Base-by-base conservation (phyloP, 2,797 vertebrate genomes). In the Anguilla megastoma region DNA sequence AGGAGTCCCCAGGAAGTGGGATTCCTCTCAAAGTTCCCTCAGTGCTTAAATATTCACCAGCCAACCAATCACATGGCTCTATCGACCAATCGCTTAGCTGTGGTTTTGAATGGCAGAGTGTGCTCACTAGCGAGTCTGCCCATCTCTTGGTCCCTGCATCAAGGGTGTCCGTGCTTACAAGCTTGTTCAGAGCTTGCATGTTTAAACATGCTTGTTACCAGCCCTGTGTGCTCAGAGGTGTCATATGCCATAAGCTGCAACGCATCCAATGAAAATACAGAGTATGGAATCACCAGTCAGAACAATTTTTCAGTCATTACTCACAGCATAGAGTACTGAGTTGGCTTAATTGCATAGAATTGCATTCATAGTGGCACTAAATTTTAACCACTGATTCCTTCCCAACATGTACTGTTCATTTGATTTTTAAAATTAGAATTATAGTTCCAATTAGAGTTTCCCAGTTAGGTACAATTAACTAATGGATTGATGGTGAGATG, bases 401-500 rank as follows among this genome's bases (percentile, higher is more conserved):
- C 3, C 27, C 71, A 48, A 76, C 50, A 79, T 86, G 86, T 58
- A 86, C 86, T 74, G 48, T 74, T 86, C 0, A n/a, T n/a, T 9
- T 27, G 27, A 69, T 45, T 8, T 30, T 69, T 69, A 69, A 69
- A 27, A n/a, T 69, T 27, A 27, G n/a, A 69, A 69, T 69, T 4
- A 8, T 9, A 9, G 63, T 27, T 69, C 63, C 24, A 9, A 27
- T 69, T 6, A 80, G 27, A 69, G 9, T 50, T 87, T 33, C 41
- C 54, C 41, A 84, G 45, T 24, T 87, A 16, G 36, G 1, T 30
- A 33, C 9, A 36, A 74, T 12, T 30, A 74, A 74, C n/a, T 52
- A 52, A 87, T 50, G 63, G 41, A 87, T 87, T 74, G 80, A 45
- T 33, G 54, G 6, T 2, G 63, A 87, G 58, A 83, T 56, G 83